Conservation (phyloP, 2,888 invertebrate species). For the Podabrus alpinus region DNA sequence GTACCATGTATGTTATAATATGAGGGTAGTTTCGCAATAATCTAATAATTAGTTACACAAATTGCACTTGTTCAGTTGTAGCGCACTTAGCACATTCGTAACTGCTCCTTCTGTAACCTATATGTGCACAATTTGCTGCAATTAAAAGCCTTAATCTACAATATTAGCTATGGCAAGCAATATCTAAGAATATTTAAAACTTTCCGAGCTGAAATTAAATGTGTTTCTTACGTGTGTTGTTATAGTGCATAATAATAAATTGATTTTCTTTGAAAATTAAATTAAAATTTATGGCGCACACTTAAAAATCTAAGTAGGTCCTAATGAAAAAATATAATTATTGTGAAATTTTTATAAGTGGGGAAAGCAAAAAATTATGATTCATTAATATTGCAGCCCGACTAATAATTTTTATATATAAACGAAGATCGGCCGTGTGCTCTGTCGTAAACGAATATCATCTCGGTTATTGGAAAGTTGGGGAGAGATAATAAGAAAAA, state of each 20-base stretch:
- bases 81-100: constrained; percentile 28
- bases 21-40: constrained; percentile 16
- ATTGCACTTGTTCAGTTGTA: constrained; percentile 32
- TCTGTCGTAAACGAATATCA: constrained; percentile 40
- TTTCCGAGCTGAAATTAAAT: not conserved
- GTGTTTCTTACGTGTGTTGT: not conserved
- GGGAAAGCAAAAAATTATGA: constrained; percentile 15
- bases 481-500: constrained; percentile 42
- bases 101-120: constrained; percentile 28
- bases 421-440: constrained; percentile 26
- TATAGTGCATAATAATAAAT: not conserved
- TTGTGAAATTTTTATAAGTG: constrained; percentile 16
- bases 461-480: constrained; percentile 39
- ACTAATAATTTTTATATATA: constrained; percentile 32
- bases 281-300: not conserved
- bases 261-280: not conserved
- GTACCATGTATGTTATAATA: not conserved
- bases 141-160: constrained; percentile 18
- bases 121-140: constrained; percentile 25
- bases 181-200: not conserved
- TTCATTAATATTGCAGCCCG: constrained; percentile 27
- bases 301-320: not conserved
- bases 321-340: not conserved
- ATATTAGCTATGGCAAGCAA: constrained; percentile 9
- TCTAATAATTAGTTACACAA: constrained; percentile 31